Evolutionary conservation across 2,113 vertebrate species (phyloP).

Genomic region (Callocephalon fimbriatum): DNA sequence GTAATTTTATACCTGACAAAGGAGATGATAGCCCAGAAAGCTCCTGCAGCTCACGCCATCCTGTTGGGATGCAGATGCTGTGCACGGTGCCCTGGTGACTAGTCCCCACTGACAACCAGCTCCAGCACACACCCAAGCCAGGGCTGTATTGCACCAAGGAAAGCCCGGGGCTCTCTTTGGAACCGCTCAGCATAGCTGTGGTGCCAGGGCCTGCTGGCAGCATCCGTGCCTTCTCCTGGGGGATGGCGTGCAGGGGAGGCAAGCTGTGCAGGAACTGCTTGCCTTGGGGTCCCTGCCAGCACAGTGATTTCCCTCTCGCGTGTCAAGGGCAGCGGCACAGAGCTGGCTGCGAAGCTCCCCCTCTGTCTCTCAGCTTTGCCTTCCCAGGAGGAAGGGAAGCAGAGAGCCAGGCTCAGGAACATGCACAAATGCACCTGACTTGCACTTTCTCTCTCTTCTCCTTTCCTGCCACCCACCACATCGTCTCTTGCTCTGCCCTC

Average conservation of each 20-base stretch:
- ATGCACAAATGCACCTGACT: not conserved
- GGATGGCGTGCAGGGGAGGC: not conserved
- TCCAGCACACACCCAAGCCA: not conserved
- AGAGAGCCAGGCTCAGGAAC: not conserved
- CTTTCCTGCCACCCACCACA: not conserved
- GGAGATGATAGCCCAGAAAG: not conserved
- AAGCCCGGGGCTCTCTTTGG: not conserved
- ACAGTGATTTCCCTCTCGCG: not conserved
- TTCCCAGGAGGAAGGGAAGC: not conserved
- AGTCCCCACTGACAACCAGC: not conserved
- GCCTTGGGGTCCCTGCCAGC: conserved; percentile 3
- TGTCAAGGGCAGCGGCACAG: not conserved
- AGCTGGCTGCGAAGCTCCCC: not conserved
- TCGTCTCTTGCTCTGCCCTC: not conserved
- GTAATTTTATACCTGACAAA: not conserved
- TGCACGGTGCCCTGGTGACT: not conserved
- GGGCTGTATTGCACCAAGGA: not conserved
- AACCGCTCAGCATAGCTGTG: not conserved
- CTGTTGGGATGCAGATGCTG: not conserved
- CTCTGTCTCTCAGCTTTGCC: not conserved
- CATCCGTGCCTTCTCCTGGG: not conserved
- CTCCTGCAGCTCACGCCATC: not conserved
- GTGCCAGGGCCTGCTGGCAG: conserved; percentile 18
- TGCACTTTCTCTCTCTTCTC: not conserved
- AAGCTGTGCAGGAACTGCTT: not conserved